Percentiles rank a stretch among this genome's conserved stretches.
These are phyloP conservation scores for Drosophila serrata DNA, from an alignment of 1,140 invertebrate species.

Conservation along the genomic window DNA sequence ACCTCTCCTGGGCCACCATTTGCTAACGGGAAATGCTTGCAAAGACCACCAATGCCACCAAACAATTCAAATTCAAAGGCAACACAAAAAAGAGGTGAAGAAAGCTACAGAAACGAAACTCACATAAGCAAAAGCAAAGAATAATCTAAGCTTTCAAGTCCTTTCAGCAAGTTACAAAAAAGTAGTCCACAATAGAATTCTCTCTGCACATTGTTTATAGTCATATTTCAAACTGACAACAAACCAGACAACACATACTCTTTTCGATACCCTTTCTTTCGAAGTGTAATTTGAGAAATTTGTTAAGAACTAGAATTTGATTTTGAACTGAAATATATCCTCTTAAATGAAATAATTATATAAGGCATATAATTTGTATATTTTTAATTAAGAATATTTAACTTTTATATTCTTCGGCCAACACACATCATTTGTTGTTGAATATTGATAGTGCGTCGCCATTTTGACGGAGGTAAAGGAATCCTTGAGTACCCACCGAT, in stretches of 20 bases:
- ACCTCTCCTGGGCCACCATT: constrained; percentile 22
- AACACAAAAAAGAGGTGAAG: constrained; percentile 6
- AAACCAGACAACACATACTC: not conserved
- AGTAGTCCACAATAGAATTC: constrained; percentile 31
- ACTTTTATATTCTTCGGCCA: no score
- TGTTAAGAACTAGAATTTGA: not conserved
- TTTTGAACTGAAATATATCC: no score
- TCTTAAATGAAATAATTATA: not conserved
- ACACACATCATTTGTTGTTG: no score
- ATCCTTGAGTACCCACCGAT: not conserved
- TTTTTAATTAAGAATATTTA: no score
- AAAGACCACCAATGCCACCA: constrained; percentile 42
- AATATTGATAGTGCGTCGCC: no score
- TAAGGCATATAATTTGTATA: no score
- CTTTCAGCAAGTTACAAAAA: constrained; percentile 23
- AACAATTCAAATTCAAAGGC: constrained; percentile 7
- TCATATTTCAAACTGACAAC: constrained; percentile 72
- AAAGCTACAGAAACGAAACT: constrained; percentile 15
- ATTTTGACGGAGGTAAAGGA: no score
- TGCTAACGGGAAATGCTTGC: constrained; percentile 49
- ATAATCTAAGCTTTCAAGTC: constrained; percentile 37
- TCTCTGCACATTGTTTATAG: constrained; percentile 52
- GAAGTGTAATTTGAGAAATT: not conserved
- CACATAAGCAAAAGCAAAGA: constrained; percentile 1
- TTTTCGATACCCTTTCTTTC: not conserved